These are phyloP conservation scores for Ophiodon elongatus DNA, from an alignment of 2,113 vertebrate species.

Conservation along the genomic window DNA sequence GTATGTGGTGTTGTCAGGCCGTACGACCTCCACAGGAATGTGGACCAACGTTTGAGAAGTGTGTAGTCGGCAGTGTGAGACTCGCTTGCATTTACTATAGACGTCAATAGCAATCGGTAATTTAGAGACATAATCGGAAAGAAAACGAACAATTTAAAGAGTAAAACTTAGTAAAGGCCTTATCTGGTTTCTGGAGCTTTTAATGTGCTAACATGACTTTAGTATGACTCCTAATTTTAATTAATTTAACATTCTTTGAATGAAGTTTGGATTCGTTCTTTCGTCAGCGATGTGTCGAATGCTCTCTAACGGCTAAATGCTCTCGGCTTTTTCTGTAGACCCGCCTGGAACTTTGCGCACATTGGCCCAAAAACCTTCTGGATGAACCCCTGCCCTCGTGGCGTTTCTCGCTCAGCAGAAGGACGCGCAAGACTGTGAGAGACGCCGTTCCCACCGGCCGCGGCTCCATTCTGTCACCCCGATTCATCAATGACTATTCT, in stretches of 20 bases:
- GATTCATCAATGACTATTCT: constrained; percentile 48
- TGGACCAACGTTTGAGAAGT: no score
- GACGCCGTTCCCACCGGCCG: constrained; percentile 8
- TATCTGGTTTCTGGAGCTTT: background rate
- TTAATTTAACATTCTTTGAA: background rate
- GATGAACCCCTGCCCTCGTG: constrained; percentile 1
- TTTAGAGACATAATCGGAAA: no score
- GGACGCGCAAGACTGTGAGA: background rate
- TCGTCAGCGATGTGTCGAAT: background rate
- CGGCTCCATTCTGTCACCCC: constrained; percentile 65
- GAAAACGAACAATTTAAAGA: no score
- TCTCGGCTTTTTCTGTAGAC: background rate
- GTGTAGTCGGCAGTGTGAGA: no score
- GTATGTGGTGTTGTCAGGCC: no score
- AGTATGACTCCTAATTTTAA: background rate
- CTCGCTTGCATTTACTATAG: no score
- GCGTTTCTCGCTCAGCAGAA: background rate
- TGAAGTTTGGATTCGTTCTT: background rate
- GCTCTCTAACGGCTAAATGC: no score
- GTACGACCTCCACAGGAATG: no score
- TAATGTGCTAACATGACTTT: background rate
- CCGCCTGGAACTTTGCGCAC: constrained; percentile 1
- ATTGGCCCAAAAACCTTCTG: background rate
- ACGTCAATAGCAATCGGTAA: no score
- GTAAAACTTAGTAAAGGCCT: background rate